phyloP scores from a whole-genome alignment of 2,797 vertebrate species.

The Chelmon rostratus region DNA sequence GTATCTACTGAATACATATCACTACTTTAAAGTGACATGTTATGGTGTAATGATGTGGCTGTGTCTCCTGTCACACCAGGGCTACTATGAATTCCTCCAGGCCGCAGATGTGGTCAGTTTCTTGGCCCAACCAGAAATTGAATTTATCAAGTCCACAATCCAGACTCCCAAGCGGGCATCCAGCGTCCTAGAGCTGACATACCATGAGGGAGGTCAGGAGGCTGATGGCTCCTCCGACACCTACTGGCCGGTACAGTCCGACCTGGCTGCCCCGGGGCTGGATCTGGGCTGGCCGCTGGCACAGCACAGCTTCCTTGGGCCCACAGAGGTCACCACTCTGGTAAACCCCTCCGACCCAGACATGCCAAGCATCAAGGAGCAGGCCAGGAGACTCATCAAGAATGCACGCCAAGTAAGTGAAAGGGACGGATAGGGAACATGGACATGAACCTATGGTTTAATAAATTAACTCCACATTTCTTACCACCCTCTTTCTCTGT shows the following conservation, averaged over 20 bases:
- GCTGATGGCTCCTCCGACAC: conserved; percentile 95
- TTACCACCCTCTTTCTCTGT: neutral
- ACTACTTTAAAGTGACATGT: conserved; percentile 9
- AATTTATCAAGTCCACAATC: conserved; percentile 90
- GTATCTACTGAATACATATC: neutral
- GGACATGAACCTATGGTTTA: too few species aligned
- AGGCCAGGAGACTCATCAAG: conserved; percentile 95
- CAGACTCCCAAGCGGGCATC: conserved; percentile 84
- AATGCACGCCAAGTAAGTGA: conserved; percentile 92
- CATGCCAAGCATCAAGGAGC: conserved; percentile 96
- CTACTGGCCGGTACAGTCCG: conserved; percentile 98
- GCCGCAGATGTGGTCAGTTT: conserved; percentile 88
- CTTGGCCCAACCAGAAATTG: conserved; percentile 90
- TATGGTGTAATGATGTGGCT: neutral
- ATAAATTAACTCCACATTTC: neutral
- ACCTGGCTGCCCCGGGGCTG: conserved; percentile 93
- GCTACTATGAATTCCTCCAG: conserved; percentile 92
- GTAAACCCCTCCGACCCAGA: conserved; percentile 94
- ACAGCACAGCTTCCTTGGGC: conserved; percentile 92
- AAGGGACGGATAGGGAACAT: neutral
- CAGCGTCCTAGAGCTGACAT: conserved; percentile 81
- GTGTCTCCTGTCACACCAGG: conserved; percentile 71
- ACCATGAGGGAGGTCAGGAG: conserved; percentile 70
- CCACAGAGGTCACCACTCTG: conserved; percentile 96
- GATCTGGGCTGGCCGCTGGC: conserved; percentile 96